Base-by-base conservation (phyloP, 2,113 vertebrate species). In the Antennarius striatus region DNA sequence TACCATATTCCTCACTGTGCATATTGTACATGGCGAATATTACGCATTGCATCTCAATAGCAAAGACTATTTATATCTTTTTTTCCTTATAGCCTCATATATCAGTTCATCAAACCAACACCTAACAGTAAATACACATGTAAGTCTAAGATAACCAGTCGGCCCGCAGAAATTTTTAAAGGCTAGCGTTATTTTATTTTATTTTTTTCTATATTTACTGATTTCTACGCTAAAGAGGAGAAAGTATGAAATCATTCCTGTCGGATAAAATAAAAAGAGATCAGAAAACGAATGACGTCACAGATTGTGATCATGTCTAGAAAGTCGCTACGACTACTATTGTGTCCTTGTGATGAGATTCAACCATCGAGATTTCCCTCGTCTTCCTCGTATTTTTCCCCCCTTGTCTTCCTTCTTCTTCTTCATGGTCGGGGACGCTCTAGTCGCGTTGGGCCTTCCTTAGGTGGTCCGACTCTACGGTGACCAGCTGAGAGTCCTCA, bases 401-500 rank as follows among this genome's bases (percentile, higher is more conserved):
- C 28, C 48, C 39, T 63, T 60, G 48, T 11, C 13, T 28, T 36
- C 32, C 32, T 36, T 7, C 32, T 36, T 7, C 32, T 36, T 7
- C 32, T 3, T n/a, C 51, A 45, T 17, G 65, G 78, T 49, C 32
- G 32, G 47, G 52, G 13, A 57, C 0, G 13, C 67, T 82, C 85
- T 86, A 90, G 3, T 92, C 88, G 74, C 86, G 92, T 68, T 92
- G 92, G 77, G 92, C 94, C 91, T 95, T 91, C 71, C 93, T 85
- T 67, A 76, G 78, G 66, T 79, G 77, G 2, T 94, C 95, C 79
- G 93, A 91, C 80, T 97, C 96, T 88, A 94, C 93, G 69, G 92
- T 87, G 59, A 96, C 94, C 15, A 95, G 92, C 1, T 95, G 94
- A 0, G 92, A 91, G 88, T 96, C 95, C 84, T 96, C 95, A 0